Conservation (phyloP, 2,113 vertebrate genomes). For the Colius striatus region DNA sequence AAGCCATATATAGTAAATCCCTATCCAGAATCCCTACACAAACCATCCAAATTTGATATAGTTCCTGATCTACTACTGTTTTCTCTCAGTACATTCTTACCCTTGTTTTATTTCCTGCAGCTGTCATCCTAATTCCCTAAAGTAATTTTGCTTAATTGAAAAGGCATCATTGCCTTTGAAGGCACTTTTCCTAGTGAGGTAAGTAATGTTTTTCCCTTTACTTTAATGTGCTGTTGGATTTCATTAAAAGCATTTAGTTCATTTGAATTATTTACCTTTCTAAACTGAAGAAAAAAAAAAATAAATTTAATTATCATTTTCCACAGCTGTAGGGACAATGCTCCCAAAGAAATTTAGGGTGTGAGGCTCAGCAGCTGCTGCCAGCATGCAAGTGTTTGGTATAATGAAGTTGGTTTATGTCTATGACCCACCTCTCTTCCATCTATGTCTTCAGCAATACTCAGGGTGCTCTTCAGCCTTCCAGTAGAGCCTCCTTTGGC, state of each 20-base stretch:
- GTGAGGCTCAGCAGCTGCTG: not conserved
- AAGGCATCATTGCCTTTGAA: constrained; percentile 31
- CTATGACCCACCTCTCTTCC: not conserved
- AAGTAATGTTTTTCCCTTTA: constrained; percentile 3
- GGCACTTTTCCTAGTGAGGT: not conserved
- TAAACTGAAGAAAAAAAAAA: not conserved
- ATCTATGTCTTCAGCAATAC: not conserved
- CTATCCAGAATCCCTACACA: not conserved
- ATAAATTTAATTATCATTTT: not conserved
- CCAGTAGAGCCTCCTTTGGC: not conserved
- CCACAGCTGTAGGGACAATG: not conserved
- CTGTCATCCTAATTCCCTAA: constrained; percentile 35
- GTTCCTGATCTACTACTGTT: not conserved
- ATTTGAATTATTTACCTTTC: constrained; percentile 8
- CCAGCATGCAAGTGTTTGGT: not conserved
- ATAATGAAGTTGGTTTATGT: not conserved
- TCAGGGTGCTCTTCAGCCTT: not conserved
- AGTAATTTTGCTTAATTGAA: constrained; percentile 42
- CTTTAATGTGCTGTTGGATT: not conserved
- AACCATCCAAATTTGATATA: not conserved
- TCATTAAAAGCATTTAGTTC: not conserved
- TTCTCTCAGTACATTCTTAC: not conserved
- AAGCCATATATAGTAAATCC: not conserved
- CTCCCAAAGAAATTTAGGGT: not conserved
- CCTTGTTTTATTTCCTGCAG: not conserved